These are phyloP conservation scores for Drosophila nr. perissopoda DNA, from an alignment of 2,888 invertebrate genomes.

Conservation along the genomic window DNA sequence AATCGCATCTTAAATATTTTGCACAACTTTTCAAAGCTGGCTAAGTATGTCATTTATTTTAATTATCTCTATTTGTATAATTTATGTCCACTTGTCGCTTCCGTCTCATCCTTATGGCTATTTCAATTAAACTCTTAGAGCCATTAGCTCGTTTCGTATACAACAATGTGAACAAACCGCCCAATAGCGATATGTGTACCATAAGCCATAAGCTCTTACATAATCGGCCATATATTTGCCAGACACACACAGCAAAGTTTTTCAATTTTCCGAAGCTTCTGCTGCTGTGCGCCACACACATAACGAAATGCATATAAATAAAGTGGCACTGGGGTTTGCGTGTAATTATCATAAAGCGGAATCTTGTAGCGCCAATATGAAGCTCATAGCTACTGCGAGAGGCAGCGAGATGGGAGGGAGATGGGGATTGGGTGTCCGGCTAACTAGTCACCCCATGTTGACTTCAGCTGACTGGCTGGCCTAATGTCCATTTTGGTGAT, in stretches of 20 bases:
- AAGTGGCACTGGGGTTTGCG: slow-evolving; percentile 52
- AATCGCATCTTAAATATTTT: not conserved
- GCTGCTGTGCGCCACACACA: slow-evolving; percentile 36
- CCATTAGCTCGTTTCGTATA: slow-evolving; percentile 59
- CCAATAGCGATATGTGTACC: slow-evolving; percentile 52
- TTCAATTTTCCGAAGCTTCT: slow-evolving; percentile 68
- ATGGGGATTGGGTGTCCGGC: not conserved
- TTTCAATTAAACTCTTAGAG: slow-evolving; percentile 55
- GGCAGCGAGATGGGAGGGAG: not conserved
- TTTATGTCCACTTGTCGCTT: slow-evolving; percentile 16
- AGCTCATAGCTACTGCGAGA: slow-evolving; percentile 54
- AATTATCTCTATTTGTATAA: not conserved
- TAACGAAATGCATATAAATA: slow-evolving; percentile 63
- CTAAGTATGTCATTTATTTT: not conserved
- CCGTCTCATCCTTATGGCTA: slow-evolving; percentile 6
- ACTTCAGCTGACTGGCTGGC: slow-evolving; percentile 10
- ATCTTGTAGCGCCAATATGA: slow-evolving; percentile 72
- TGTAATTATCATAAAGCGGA: slow-evolving; percentile 77
- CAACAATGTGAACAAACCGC: slow-evolving; percentile 35
- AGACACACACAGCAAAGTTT: slow-evolving; percentile 51
- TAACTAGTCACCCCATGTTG: slow-evolving; percentile 22
- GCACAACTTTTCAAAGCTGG: not conserved
- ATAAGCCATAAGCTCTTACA: slow-evolving; percentile 61
- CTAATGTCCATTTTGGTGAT: slow-evolving; percentile 52
- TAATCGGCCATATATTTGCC: slow-evolving; percentile 67